A percentile compares a stretch with the other conserved stretches of the same genome.
Evolutionary conservation across 2,797 vertebrate species (phyloP).

Genomic region (Acanthurus leucopareius): DNA sequence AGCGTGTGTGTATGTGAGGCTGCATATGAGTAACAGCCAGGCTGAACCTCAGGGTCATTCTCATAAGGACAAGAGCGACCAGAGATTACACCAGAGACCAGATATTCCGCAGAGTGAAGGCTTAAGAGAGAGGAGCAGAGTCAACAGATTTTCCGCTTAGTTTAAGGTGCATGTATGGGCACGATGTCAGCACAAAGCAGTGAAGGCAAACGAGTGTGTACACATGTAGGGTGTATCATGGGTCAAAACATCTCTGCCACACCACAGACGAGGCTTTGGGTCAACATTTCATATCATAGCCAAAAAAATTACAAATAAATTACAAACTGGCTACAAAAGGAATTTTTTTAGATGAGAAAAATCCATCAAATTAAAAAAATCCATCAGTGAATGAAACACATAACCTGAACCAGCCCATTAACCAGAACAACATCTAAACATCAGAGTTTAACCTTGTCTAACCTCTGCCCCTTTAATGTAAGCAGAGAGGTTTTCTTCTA

Average conservation of each 20-base stretch:
- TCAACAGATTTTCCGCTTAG: conserved; percentile 78
- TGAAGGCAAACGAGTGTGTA: conserved; percentile 31
- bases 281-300: neutral
- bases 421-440: neutral
- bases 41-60: conserved; percentile 62
- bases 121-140: conserved; percentile 61
- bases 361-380: conserved; percentile 18
- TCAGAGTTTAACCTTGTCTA: neutral
- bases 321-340: neutral
- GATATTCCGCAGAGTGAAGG: conserved; percentile 64
- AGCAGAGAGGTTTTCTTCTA: neutral
- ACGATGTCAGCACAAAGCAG: conserved; percentile 63
- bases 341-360: neutral
- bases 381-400: conserved; percentile 19
- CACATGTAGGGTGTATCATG: neutral
- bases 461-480: neutral
- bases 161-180: conserved; percentile 71
- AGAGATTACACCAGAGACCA: conserved; percentile 71
- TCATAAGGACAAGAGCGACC: conserved; percentile 62
- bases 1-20: neutral
- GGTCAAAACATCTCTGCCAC: conserved; percentile 23
- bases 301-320: neutral
- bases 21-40: conserved; percentile 59
- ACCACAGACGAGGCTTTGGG: neutral
- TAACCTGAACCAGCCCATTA: neutral